Evolutionary conservation across 2,113 vertebrate genomes (phyloP), one percentile per base, ranked within the genome.

Genomic region (Pimephales promelas): DNA sequence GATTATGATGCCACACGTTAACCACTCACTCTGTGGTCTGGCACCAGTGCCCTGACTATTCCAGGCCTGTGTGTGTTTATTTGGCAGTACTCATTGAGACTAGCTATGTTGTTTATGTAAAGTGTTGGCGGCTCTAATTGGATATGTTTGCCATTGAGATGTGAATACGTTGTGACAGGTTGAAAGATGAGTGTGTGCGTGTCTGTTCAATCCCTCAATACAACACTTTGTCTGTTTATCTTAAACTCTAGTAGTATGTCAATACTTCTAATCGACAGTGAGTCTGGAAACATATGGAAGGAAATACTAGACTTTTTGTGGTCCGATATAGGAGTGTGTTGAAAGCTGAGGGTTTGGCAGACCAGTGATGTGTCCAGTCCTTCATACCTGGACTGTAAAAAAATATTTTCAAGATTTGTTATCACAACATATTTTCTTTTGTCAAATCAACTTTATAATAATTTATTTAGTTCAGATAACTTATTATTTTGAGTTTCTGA

Each of bases 61-160:
- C 71, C 20, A 84, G 74, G 36, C 28, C 16, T 78, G 34, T 86
- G 57, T 28, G 66, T n/a, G 61, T 52, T 28, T 45, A 49, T 62
- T 3, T 28, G 16, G n/a, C 5, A 28, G 77, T 20, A 70, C 61
- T 72, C 64, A 71, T 72, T 66, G 26, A 72, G 66, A 49, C 26
- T 80, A 73, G 59, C 80, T 84, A 45, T 84, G 73, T 34, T 68
- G 61, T 82, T 78, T 61, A 31, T 54, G 64, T 73, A 26, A 72
- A 71, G 28, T 59, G 77, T 81, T 81, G 83, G 70, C 73, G 78
- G 47, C 57, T 36, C 14, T 49, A 24, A 61, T 1, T 24, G 81
- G 20, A 62, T 14, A 47, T 84, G 77, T 45, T n/a, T 56, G 71
- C 47, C 28, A 76, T 36, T 54, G 57, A 76, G 22, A 54, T 10